phyloP scores from a whole-genome alignment of 1,140 invertebrate genomes.

The Tetraneura akinire region DNA sequence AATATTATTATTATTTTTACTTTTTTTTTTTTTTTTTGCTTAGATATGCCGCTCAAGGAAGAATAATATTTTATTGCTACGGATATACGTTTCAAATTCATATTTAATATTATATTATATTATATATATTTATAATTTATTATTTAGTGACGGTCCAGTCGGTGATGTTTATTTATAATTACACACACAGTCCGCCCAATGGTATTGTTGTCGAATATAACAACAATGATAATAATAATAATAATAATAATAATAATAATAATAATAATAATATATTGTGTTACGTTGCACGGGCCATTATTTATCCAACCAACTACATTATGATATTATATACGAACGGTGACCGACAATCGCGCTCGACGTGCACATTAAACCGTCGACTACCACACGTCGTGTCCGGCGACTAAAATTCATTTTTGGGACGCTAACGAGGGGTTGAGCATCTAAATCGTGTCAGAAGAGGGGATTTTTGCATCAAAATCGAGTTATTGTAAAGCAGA shows the following conservation, averaged over 20 bases:
- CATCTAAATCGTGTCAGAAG: no score
- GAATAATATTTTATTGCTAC: neutral
- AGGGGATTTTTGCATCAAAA: neutral
- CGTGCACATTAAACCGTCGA: neutral
- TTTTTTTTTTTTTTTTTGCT: no score
- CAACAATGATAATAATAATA: no score
- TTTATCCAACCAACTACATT: neutral
- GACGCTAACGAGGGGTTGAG: neutral
- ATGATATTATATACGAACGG: neutral
- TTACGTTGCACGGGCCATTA: neutral
- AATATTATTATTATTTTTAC: neutral
- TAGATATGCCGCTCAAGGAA: no score
- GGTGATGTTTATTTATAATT: conserved; percentile 9
- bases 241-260: no score
- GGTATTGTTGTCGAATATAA: neutral
- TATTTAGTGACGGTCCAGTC: neutral
- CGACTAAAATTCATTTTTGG: conserved; percentile 12
- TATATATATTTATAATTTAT: neutral
- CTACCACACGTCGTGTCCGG: neutral
- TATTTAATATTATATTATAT: neutral
- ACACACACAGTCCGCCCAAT: neutral
- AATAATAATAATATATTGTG: neutral
- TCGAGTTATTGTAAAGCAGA: conserved; percentile 44
- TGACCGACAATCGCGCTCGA: neutral
- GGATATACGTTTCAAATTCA: neutral